Evolutionary conservation across 2,888 invertebrate genomes (phyloP).

Genomic region (Drosophila cyrtoloma): DNA sequence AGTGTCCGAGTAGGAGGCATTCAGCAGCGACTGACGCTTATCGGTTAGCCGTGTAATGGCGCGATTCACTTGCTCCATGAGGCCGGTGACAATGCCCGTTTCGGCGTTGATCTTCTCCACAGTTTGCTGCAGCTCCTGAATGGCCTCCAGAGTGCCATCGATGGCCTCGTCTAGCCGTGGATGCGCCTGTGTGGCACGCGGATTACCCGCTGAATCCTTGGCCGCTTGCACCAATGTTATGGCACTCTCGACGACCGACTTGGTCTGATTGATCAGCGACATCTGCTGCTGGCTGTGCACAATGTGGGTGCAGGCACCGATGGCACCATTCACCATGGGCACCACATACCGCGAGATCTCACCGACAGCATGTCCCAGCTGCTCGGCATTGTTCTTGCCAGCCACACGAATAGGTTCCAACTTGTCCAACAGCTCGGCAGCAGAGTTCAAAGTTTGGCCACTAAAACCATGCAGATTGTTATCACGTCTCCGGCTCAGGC

Average conservation of each 20-base stretch:
- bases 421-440: constrained; percentile 92
- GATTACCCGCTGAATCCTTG: constrained; percentile 97
- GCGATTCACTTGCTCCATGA: constrained; percentile 95
- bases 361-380: constrained; percentile 94
- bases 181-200: constrained; percentile 93
- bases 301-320: constrained; percentile 96
- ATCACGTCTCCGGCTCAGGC: constrained; percentile 89
- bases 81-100: constrained; percentile 94
- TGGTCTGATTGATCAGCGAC: constrained; percentile 94
- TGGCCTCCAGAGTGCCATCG: constrained; percentile 91
- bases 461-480: constrained; percentile 91
- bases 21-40: constrained; percentile 89
- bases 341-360: constrained; percentile 92
- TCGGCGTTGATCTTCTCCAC: constrained; percentile 94
- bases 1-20: constrained; percentile 89
- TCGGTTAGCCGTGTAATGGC: constrained; percentile 94
- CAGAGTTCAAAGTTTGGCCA: constrained; percentile 92
- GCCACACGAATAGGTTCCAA: constrained; percentile 94
- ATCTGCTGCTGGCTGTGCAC: constrained; percentile 95
- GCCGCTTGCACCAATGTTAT: constrained; percentile 93
- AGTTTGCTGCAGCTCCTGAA: constrained; percentile 92
- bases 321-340: constrained; percentile 92
- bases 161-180: constrained; percentile 93
- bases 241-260: constrained; percentile 97
- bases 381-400: constrained; percentile 96